Conservation (phyloP, 1,140 invertebrate genomes). For the Pararge aegeria region DNA sequence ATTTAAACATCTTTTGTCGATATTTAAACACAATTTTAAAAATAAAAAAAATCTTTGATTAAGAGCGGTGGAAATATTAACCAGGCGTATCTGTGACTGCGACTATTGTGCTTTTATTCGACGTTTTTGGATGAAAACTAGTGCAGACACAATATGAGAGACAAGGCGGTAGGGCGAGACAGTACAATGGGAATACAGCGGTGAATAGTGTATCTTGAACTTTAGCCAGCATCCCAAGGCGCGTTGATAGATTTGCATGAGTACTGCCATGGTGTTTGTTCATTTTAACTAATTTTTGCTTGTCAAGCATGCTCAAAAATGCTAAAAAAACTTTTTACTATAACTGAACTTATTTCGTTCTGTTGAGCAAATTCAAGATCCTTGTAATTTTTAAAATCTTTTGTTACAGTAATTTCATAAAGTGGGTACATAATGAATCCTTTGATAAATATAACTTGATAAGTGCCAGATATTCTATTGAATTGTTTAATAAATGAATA, state of each 20-base stretch:
- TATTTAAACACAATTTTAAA: not conserved
- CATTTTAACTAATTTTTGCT: not conserved
- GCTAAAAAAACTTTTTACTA: too few species aligned
- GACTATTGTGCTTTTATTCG: slow-evolving; percentile 63
- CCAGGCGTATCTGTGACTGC: slow-evolving; percentile 39
- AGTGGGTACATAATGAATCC: too few species aligned
- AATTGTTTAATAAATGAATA: too few species aligned
- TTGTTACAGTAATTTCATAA: too few species aligned
- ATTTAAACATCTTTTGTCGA: too few species aligned
- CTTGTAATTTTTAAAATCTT: too few species aligned
- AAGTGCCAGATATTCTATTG: too few species aligned
- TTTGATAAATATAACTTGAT: too few species aligned
- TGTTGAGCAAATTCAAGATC: too few species aligned
- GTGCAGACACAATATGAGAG: slow-evolving; percentile 60
- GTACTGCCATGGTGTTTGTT: not conserved
- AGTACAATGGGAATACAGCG: slow-evolving; percentile 51
- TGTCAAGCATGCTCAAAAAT: too few species aligned
- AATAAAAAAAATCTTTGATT: not conserved
- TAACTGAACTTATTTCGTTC: too few species aligned
- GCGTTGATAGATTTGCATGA: slow-evolving; percentile 7
- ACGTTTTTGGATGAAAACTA: slow-evolving; percentile 68
- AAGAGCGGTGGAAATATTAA: slow-evolving; percentile 12
- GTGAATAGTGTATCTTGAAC: slow-evolving; percentile 19
- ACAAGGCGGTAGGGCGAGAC: slow-evolving; percentile 31
- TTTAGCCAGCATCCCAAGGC: slow-evolving; percentile 12